Evolutionary conservation across 2,113 vertebrate genomes (phyloP).

Genomic region (Neogobius melanostomus): DNA sequence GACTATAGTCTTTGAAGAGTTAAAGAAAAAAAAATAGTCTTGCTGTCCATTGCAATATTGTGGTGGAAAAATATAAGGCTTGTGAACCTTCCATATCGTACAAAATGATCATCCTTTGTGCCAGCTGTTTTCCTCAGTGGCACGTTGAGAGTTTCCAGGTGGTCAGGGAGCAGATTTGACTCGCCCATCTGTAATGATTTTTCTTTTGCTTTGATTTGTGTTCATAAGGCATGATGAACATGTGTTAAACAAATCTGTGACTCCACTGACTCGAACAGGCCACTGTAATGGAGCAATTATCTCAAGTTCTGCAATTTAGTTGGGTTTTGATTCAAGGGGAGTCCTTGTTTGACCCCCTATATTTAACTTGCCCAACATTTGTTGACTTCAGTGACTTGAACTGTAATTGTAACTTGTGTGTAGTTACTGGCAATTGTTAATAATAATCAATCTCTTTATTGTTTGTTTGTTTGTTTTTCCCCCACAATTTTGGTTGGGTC

Average conservation of each 20-base stretch:
- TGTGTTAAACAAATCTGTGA: background rate
- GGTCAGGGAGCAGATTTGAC: conserved; percentile 35
- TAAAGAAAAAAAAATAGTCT: no score
- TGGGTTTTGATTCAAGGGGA: background rate
- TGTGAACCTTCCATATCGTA: conserved; percentile 15
- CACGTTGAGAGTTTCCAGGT: conserved; percentile 25
- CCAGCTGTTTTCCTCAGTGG: conserved; percentile 21
- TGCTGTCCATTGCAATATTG: background rate
- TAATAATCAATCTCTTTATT: no score
- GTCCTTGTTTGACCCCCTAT: no score
- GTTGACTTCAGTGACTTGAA: no score
- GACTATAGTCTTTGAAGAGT: no score
- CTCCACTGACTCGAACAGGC: conserved; percentile 5
- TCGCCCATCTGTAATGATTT: conserved; percentile 12
- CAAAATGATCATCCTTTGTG: background rate
- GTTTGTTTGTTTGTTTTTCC: background rate
- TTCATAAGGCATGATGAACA: conserved; percentile 19
- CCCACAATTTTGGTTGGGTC: background rate
- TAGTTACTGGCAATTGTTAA: no score
- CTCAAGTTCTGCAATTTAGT: background rate
- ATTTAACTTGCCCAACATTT: no score
- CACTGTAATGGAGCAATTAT: conserved; percentile 1
- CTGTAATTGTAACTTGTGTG: no score
- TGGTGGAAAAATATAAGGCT: conserved; percentile 1
- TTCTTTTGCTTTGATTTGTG: conserved; percentile 34